Conservation (phyloP, 2,113 vertebrate genomes). For the Megatriorchis doriae region DNA sequence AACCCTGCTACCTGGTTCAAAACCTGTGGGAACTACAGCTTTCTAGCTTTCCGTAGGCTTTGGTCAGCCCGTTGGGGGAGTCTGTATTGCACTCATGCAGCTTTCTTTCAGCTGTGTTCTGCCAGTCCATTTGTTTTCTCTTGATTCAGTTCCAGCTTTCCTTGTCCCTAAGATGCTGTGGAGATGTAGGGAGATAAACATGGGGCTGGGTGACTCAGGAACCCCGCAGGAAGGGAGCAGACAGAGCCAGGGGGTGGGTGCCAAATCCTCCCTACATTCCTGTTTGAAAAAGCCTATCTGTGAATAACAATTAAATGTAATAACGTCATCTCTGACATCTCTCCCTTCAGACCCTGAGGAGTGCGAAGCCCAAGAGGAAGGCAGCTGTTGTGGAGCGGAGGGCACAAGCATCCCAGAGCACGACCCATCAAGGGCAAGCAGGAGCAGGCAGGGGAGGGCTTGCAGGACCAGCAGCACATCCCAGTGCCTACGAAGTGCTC, state of each 20-base stretch:
- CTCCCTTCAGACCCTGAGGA: not conserved
- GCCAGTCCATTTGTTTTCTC: not conserved
- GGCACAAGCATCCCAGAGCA: not conserved
- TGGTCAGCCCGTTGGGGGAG: not conserved
- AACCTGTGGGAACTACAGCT: not conserved
- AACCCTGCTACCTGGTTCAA: not conserved
- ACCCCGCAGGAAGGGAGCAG: not conserved
- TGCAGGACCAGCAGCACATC: not conserved
- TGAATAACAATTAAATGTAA: not conserved
- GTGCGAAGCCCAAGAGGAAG: not conserved
- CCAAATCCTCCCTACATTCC: not conserved
- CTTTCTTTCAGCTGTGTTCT: not conserved
- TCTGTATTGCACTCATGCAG: not conserved
- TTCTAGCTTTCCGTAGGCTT: not conserved
- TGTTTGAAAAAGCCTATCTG: not conserved
- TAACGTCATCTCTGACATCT: not conserved
- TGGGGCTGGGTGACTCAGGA: not conserved
- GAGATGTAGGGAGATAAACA: not conserved
- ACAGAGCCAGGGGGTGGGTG: not conserved
- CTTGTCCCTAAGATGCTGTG: not conserved
- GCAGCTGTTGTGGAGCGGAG: not conserved
- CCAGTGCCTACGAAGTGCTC: fast-evolving
- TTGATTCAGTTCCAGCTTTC: not conserved
- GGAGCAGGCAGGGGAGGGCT: not conserved
- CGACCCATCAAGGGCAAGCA: fast-evolving